A percentile compares a stretch with the other conserved stretches of the same genome.
Conservation (phyloP, 2,797 vertebrate species). For the Iguana delicatissima region DNA sequence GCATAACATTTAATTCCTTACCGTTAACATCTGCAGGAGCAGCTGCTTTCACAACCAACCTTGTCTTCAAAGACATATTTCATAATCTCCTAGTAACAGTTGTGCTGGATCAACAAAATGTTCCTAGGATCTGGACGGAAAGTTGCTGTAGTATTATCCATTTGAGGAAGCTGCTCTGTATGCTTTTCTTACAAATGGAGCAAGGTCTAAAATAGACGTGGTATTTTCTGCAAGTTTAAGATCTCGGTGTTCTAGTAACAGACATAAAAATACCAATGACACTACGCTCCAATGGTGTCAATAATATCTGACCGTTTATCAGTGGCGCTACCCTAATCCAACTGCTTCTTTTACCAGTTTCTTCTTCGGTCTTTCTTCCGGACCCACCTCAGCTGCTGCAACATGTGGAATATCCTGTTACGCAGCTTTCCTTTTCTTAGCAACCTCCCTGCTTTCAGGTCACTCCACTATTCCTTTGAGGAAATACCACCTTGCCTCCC, state of each 20-base stretch:
- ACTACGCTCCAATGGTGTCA: neutral
- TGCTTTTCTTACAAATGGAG: constrained; percentile 45
- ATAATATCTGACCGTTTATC: neutral
- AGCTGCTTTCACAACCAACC: constrained; percentile 25
- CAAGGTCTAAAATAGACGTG: neutral
- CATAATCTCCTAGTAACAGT: neutral
- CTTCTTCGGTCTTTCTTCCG: neutral
- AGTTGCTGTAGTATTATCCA: neutral
- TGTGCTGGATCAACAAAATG: constrained; percentile 1
- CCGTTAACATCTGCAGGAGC: constrained; percentile 32
- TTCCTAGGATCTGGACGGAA: constrained; percentile 6
- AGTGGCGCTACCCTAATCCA: neutral
- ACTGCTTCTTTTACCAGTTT: neutral
- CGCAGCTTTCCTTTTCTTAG: neutral
- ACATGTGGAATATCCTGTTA: constrained; percentile 9
- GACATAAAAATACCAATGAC: neutral
- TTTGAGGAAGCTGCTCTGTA: constrained; percentile 61
- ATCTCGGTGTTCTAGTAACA: constrained; percentile 4
- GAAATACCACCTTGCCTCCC: neutral
- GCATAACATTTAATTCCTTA: constrained; percentile 52
- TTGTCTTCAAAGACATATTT: constrained; percentile 57
- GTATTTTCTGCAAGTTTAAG: constrained; percentile 49
- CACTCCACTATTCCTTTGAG: neutral
- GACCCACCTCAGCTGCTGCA: neutral
- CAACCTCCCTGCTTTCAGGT: neutral